Evolutionary conservation across 1,140 invertebrate species (phyloP), one percentile per base, ranked within the genome.

Genomic region (Orchesella cincta): DNA sequence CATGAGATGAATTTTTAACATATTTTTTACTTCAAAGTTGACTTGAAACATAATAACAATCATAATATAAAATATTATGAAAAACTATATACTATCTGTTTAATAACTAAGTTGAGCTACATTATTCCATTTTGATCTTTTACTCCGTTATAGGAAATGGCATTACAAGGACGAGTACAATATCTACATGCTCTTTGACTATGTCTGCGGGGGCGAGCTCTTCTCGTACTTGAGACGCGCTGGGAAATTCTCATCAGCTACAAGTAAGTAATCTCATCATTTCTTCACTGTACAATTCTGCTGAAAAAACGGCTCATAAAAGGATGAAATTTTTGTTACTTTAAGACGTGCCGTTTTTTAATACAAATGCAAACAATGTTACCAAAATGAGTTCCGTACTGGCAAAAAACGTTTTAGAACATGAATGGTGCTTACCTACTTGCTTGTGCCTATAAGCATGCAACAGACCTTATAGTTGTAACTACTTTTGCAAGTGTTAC

Each of bases 161-260:
- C 94, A 92, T 81, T 91, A 92, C 78, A 92, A 94, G 83, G 95
- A 98, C 83, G 89, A 93, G 67, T 90, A 89, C 28, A 94, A 94
- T 85, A 90, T 97, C 20, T 98, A 98, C 86, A 92, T 94, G 95
- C 87, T 98, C 23, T 92, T 98, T 83, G 96, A 98, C 85, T 98
- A 96, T 85, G 92, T 96, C 0, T n/a, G n/a, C n/a, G 97, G 97
- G 8, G 97, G 97, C 8, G 97, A 98, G 87, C 88, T 98, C 3
- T 98, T 98, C 85, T 94, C 95, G 1, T 98, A 98, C 86, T 87
- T 98, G 46, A 90, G 97, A 75, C 95, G 94, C 84, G 92, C 93
- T 31, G 94, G 95, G 78, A n/a, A n/a, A n/a, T 98, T 98, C 86
- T 92, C 91, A 82, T 92, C 92, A 81, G 88, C 89, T 78, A 94